These are phyloP conservation scores for Pteruthius melanotis DNA, from an alignment of 2,113 vertebrate genomes.

Conservation along the genomic window DNA sequence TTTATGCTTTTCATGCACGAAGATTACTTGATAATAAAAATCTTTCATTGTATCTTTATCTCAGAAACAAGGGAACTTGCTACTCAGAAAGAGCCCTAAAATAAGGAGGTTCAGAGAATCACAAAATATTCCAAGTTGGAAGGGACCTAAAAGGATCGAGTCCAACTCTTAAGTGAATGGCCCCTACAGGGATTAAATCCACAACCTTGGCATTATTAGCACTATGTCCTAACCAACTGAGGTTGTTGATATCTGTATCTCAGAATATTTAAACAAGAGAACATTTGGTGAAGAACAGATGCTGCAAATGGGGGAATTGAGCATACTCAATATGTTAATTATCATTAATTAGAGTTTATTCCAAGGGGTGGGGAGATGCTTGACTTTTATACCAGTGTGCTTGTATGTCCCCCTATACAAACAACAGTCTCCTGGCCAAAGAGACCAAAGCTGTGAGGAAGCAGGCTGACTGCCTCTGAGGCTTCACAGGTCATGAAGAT, in stretches of 20 bases:
- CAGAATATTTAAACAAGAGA: neutral
- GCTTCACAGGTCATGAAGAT: neutral
- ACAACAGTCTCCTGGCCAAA: neutral
- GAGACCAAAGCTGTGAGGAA: neutral
- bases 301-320: neutral
- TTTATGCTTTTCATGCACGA: neutral
- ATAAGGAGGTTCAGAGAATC: neutral
- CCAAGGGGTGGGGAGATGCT: fast-evolving
- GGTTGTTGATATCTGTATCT: neutral
- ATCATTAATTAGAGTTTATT: neutral
- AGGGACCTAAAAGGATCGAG: neutral
- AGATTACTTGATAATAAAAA: neutral
- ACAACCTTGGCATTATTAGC: neutral
- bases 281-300: neutral
- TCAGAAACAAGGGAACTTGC: neutral
- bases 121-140: neutral
- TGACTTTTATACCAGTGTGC: neutral
- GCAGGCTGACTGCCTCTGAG: neutral
- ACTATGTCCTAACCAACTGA: neutral
- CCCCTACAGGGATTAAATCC: neutral
- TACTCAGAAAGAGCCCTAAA: neutral
- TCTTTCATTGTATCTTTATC: neutral
- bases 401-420: neutral
- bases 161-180: neutral
- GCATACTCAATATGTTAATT: neutral